phyloP scores from a whole-genome alignment of 2,113 vertebrate genomes.

The Myodes glareolus region DNA sequence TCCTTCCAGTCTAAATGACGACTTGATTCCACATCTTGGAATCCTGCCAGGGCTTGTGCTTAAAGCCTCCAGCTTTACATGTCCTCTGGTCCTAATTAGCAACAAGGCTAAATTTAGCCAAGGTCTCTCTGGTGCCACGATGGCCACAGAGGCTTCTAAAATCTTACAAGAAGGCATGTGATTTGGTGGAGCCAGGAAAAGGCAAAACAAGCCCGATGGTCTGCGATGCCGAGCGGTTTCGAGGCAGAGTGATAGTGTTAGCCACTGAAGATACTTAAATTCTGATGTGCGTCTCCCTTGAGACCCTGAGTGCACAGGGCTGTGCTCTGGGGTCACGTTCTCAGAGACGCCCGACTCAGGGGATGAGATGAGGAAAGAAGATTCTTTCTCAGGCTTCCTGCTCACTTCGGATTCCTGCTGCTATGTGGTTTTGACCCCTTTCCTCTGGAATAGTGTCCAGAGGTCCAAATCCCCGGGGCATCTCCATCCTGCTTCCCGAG shows the following conservation, averaged over 20 bases:
- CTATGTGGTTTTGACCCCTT: background rate
- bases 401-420: background rate
- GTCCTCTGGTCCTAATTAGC: conserved; percentile 78
- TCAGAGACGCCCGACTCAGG: background rate
- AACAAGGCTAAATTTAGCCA: conserved; percentile 78
- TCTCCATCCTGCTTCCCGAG: fast-evolving
- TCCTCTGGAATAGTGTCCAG: background rate
- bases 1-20: background rate
- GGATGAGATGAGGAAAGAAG: background rate
- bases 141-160: conserved; percentile 51
- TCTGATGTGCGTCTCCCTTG: background rate
- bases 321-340: background rate
- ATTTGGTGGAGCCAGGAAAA: conserved; percentile 57
- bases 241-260: conserved; percentile 16
- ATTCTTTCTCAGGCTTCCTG: background rate
- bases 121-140: conserved; percentile 56
- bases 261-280: background rate
- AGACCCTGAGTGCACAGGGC: background rate
- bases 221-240: background rate
- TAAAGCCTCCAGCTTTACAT: conserved; percentile 73
- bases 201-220: conserved; percentile 45
- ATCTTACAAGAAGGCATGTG: conserved; percentile 29
- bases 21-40: conserved; percentile 69
- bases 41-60: conserved; percentile 70
- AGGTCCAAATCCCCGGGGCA: background rate